Evolutionary conservation across 2,113 vertebrate species (phyloP).

Genomic region (Redunca redunca): DNA sequence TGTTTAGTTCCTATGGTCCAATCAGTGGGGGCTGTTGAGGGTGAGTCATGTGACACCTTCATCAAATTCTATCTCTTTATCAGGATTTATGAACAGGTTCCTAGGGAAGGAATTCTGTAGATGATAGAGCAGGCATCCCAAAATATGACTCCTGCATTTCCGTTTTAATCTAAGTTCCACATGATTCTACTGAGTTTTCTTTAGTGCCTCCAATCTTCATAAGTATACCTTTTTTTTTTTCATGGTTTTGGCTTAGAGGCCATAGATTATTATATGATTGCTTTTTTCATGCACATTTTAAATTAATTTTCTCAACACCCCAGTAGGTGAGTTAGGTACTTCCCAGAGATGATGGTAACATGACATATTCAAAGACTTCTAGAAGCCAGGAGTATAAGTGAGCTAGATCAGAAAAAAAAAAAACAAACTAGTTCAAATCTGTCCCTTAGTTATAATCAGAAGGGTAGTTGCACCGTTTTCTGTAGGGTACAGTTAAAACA

Average conservation of each 20-base stretch:
- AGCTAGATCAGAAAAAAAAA: neutral
- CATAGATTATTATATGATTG: neutral
- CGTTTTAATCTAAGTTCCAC: neutral
- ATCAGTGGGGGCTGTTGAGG: neutral
- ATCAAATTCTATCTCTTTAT: neutral
- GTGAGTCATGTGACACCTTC: neutral
- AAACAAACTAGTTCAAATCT: neutral
- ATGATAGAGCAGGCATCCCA: neutral
- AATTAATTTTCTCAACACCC: neutral
- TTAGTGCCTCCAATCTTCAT: neutral
- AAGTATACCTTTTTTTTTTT: neutral
- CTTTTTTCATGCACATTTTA: neutral
- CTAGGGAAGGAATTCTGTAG: neutral
- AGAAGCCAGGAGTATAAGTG: neutral
- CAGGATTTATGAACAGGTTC: neutral
- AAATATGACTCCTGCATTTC: neutral
- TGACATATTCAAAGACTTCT: neutral
- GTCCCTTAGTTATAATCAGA: constrained; percentile 22
- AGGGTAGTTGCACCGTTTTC: neutral
- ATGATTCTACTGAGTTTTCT: neutral
- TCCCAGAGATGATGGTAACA: neutral
- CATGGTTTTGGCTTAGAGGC: neutral
- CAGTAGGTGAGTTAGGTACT: neutral
- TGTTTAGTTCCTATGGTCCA: neutral
- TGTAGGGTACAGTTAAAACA: neutral